Conservation (phyloP, 1,140 invertebrate genomes). For the Cydia pomonella region DNA sequence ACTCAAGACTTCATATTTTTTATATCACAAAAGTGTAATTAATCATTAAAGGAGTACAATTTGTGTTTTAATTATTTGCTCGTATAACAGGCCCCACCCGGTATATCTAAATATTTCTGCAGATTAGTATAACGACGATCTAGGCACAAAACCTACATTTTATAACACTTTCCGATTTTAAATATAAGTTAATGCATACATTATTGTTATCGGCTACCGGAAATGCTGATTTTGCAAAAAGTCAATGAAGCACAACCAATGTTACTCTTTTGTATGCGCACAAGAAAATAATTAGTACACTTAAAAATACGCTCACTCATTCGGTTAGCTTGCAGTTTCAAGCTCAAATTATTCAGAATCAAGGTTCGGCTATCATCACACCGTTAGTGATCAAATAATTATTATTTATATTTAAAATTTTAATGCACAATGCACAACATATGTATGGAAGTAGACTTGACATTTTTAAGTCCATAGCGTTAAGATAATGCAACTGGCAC, state of each 20-base stretch:
- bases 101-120: neutral
- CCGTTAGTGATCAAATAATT: neutral
- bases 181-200: neutral
- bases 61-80: too few species aligned
- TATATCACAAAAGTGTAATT: too few species aligned
- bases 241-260: neutral
- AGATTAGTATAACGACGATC: neutral
- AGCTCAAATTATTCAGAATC: neutral
- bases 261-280: conserved; percentile 8
- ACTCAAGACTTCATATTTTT: too few species aligned
- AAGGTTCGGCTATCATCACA: neutral
- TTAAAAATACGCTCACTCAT: conserved; percentile 22
- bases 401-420: too few species aligned
- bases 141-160: neutral
- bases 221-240: neutral
- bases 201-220: neutral
- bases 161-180: too few species aligned
- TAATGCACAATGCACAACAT: too few species aligned
- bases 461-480: too few species aligned
- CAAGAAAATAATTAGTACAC: conserved; percentile 21
- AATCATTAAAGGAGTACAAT: too few species aligned
- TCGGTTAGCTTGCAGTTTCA: conserved; percentile 13
- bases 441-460: too few species aligned
- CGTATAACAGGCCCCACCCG: too few species aligned
- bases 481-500: too few species aligned